These are phyloP conservation scores for Piprites chloris DNA, from an alignment of 2,113 vertebrate species.

Conservation along the genomic window DNA sequence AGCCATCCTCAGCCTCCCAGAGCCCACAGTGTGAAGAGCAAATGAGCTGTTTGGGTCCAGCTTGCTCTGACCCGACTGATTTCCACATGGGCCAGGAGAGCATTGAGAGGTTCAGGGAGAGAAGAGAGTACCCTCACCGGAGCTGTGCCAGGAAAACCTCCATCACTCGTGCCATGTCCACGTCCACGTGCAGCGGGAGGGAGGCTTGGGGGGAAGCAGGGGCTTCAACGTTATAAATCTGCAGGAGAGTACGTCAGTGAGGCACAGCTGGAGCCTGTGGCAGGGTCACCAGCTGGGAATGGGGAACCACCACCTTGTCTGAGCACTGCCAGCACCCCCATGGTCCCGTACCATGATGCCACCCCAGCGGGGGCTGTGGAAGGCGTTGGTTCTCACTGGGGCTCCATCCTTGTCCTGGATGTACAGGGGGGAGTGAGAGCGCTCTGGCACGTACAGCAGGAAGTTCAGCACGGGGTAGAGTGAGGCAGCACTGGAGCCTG, in stretches of 20 bases:
- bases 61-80: background rate
- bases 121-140: slow-evolving; percentile 73
- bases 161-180: slow-evolving; percentile 92
- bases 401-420: slow-evolving; percentile 85
- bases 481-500: slow-evolving; percentile 92
- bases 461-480: slow-evolving; percentile 95
- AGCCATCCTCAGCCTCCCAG: background rate
- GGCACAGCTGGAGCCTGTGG: background rate
- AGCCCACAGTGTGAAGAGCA: fast-evolving
- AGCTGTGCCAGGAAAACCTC: slow-evolving; percentile 94
- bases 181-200: slow-evolving; percentile 79
- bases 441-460: slow-evolving; percentile 90
- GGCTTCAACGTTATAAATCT: slow-evolving; percentile 91
- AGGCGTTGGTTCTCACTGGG: slow-evolving; percentile 85
- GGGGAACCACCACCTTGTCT: background rate
- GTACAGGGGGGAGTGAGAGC: slow-evolving; percentile 87
- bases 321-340: background rate
- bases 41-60: background rate
- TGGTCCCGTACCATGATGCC: slow-evolving; percentile 87
- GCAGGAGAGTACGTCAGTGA: fast-evolving
- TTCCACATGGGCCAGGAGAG: background rate
- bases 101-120: background rate
- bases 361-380: slow-evolving; percentile 96
- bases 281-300: background rate
- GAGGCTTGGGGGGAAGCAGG: slow-evolving; percentile 61